Evolutionary conservation across 2,797 vertebrate genomes (phyloP), one percentile per base, ranked within the genome.

Genomic region (Australoheros facetus): DNA sequence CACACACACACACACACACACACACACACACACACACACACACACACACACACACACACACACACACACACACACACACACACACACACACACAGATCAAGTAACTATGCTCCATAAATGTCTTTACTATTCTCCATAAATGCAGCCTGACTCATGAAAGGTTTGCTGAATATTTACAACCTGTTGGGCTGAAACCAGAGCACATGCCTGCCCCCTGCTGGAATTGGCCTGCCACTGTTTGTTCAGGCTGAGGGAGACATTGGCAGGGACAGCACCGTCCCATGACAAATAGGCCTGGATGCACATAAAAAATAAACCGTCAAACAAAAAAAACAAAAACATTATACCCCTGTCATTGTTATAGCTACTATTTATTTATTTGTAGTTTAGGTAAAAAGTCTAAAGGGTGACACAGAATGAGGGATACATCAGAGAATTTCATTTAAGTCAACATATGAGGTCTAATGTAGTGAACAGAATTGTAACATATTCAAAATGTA

Each of bases 191-290:
- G 94, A 93, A 73, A 96, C 66, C 2, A 93, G 87, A 72, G 95
- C 59, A 77, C 97, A 98, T 3, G 94, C 94, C 70, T 92, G 91
- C 91, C 95, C 95, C 73, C 91, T 89, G 73, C 86, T 93, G 89
- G 90, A 81, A 75, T 81, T 81, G 5, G 21, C 17, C 14, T 81
- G 92, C 85, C 95, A 95, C 74, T 93, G 94, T 62, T 94, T 92
- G 73, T 93, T 92, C 81, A 97, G 87, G 26, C 60, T 93, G 77
- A 97, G 70, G 8, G 71, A 92, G 66, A 97, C 23, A 12, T 96
- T 95, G 77, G 93, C 34, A 0, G 97, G 95, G 12, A 86, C 85
- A 1, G 91, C 78, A 1, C 91, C 87, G 55, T 95, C 93, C 95
- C 94, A 96, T 4, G 90, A 86, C 34, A 97, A 58, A 82, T 87